These are phyloP conservation scores for Zoanthus sansibaricus DNA, from an alignment of 92 coral and sea anemone species.

Conservation along the genomic window DNA sequence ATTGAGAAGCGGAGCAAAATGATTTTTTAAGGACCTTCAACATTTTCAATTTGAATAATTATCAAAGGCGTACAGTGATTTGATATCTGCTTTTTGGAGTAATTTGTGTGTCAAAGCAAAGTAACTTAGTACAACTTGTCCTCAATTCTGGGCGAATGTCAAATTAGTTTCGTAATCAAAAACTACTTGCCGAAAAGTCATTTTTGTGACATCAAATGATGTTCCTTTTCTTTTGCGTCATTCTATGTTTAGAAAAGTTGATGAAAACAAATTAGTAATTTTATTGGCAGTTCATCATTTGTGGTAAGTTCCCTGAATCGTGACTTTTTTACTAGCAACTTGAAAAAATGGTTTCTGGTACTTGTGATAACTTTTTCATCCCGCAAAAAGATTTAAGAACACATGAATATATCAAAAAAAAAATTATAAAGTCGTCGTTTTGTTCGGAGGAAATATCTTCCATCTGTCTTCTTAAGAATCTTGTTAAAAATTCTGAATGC, in stretches of 20 bases:
- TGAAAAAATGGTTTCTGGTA: background rate
- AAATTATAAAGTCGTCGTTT: slow-evolving; percentile 1
- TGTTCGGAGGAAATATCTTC: slow-evolving; percentile 42
- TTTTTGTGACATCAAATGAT: slow-evolving; percentile 48
- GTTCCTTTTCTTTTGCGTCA: slow-evolving; percentile 37
- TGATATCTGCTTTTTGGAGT: slow-evolving; percentile 5
- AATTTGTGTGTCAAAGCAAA: slow-evolving; percentile 37
- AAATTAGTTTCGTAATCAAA: slow-evolving; percentile 41
- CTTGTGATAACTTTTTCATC: slow-evolving; percentile 6
- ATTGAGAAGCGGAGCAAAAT: slow-evolving; percentile 33
- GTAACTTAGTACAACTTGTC: background rate
- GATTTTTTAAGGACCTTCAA: slow-evolving; percentile 6
- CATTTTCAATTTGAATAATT: slow-evolving; percentile 21
- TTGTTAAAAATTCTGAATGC: slow-evolving; percentile 52
- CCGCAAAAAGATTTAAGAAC: slow-evolving; percentile 34
- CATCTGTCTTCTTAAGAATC: slow-evolving; percentile 81
- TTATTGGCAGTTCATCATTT: slow-evolving; percentile 18
- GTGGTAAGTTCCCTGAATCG: background rate
- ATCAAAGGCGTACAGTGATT: slow-evolving; percentile 7
- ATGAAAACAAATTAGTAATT: slow-evolving; percentile 32
- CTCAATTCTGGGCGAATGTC: slow-evolving; percentile 33
- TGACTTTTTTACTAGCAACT: background rate
- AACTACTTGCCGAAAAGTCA: slow-evolving; percentile 43
- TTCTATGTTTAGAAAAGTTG: slow-evolving; percentile 47
- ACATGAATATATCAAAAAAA: slow-evolving; percentile 26